These are phyloP conservation scores for Maccullochella peelii DNA, from an alignment of 2,113 vertebrate genomes.

Conservation along the genomic window DNA sequence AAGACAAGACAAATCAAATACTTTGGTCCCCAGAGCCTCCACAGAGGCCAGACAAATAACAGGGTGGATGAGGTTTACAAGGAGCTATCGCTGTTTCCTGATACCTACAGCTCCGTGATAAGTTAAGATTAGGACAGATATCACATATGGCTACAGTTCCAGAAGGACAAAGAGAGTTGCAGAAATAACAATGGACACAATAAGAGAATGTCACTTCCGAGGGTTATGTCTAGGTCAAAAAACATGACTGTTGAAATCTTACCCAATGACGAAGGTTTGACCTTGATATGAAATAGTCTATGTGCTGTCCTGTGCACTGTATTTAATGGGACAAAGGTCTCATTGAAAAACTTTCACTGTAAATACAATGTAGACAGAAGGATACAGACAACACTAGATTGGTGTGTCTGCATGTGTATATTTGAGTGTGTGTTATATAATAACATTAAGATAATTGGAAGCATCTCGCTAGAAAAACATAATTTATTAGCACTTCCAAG, in stretches of 20 bases:
- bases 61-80: conserved; percentile 21
- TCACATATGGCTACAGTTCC: conserved; percentile 1
- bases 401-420: neutral
- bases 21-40: conserved; percentile 25
- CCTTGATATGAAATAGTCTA: neutral
- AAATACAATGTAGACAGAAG: neutral
- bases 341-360: neutral
- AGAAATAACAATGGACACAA: conserved; percentile 11
- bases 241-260: neutral
- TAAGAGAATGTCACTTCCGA: neutral
- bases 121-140: conserved; percentile 14
- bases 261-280: neutral
- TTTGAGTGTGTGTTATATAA: neutral
- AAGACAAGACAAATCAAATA: conserved; percentile 58
- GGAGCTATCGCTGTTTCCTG: conserved; percentile 17
- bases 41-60: conserved; percentile 41
- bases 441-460: neutral
- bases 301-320: neutral
- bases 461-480: neutral
- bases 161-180: conserved; percentile 14
- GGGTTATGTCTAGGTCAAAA: conserved; percentile 16
- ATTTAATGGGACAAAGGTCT: neutral
- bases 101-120: conserved; percentile 25
- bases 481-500: neutral
- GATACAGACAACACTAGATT: neutral